Conservation (phyloP, 2,888 invertebrate genomes). For the Argyresthia albistria region DNA sequence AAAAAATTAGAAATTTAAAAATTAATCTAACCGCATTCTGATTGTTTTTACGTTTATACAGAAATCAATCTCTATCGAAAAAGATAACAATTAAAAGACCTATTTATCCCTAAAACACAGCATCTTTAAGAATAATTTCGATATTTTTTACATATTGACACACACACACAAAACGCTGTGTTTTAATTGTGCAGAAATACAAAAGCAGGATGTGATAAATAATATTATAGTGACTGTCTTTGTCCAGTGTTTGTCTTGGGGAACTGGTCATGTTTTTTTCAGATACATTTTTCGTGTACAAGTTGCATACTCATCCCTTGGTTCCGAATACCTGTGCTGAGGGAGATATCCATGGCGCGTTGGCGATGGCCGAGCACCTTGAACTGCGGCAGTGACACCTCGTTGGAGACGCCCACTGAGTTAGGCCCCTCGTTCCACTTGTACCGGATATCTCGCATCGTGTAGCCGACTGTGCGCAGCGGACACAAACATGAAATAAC, state of each 20-base stretch:
- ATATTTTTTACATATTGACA: background rate
- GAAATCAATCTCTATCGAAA: too few species aligned
- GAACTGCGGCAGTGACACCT: constrained; percentile 97
- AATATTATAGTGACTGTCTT: constrained; percentile 56
- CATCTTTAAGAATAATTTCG: too few species aligned
- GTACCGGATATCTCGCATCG: constrained; percentile 98
- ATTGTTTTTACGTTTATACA: too few species aligned
- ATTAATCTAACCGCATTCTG: background rate
- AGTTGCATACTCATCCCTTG: constrained; percentile 7
- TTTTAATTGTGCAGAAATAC: constrained; percentile 63
- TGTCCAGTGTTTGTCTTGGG: constrained; percentile 61
- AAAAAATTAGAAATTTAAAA: background rate
- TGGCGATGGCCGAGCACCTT: constrained; percentile 97
- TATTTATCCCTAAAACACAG: too few species aligned
- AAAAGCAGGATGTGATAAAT: constrained; percentile 65
- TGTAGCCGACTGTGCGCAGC: constrained; percentile 90
- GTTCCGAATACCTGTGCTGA: constrained; percentile 89
- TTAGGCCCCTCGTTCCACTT: constrained; percentile 96
- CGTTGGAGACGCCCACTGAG: constrained; percentile 95
- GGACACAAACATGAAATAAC: constrained; percentile 65
- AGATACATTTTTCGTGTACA: background rate
- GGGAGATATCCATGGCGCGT: constrained; percentile 96
- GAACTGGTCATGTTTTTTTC: constrained; percentile 26
- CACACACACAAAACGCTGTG: constrained; percentile 55
- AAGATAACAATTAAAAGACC: too few species aligned